Evolutionary conservation across 2,113 vertebrate species (phyloP).

Genomic region (Antennarius striatus): DNA sequence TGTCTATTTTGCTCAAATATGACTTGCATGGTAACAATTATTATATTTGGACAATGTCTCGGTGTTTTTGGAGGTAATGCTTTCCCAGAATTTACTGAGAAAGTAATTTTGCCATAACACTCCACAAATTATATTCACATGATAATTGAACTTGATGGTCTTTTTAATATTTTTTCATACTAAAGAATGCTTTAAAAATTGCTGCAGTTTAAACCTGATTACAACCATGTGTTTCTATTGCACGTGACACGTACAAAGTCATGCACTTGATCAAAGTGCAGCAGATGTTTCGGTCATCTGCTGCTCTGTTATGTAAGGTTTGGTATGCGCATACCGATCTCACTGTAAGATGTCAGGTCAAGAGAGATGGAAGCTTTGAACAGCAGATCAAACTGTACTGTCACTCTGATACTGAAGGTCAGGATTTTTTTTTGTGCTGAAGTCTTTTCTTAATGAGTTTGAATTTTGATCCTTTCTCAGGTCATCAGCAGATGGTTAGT

Average conservation of each 20-base stretch:
- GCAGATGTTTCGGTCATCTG: constrained; percentile 56
- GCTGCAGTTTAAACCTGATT: constrained; percentile 22
- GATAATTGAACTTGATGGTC: constrained; percentile 6
- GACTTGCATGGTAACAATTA: background rate
- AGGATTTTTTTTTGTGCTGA: too few relatives aligned
- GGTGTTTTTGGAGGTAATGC: background rate
- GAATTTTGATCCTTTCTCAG: too few relatives aligned
- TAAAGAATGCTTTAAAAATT: constrained; percentile 27
- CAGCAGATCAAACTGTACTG: too few relatives aligned
- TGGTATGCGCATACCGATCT: constrained; percentile 8
- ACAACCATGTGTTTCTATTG: constrained; percentile 35
- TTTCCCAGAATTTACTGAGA: constrained; percentile 19
- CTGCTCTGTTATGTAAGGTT: constrained; percentile 32
- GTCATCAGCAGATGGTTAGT: too few relatives aligned
- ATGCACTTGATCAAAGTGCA: constrained; percentile 23
- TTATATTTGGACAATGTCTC: constrained; percentile 1
- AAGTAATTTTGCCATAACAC: background rate
- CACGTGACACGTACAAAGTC: constrained; percentile 35
- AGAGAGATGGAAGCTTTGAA: constrained; percentile 6
- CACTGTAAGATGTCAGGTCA: constrained; percentile 7
- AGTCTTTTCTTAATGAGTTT: too few relatives aligned
- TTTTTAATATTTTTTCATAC: background rate
- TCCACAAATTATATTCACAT: background rate
- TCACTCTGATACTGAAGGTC: too few relatives aligned
- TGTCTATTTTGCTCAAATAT: constrained; percentile 1